Evolutionary conservation across 1,140 invertebrate species (phyloP).

Genomic region (Tachypleus tridentatus): DNA sequence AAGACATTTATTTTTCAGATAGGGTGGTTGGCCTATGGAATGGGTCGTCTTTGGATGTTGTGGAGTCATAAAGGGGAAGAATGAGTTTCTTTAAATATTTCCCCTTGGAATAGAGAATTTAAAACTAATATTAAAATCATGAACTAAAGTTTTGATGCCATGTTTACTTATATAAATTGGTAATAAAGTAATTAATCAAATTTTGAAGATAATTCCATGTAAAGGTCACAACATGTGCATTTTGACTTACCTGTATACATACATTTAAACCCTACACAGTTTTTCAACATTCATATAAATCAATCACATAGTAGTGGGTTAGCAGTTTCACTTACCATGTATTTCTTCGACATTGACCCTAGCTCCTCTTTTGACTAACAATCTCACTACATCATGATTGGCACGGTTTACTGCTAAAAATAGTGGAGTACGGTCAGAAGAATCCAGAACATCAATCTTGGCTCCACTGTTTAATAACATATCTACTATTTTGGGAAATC

Average conservation of each 20-base stretch:
- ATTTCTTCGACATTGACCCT: slow-evolving; percentile 47
- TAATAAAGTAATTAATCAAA: no score
- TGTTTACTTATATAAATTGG: no score
- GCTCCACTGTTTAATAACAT: slow-evolving; percentile 44
- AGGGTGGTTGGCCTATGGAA: no score
- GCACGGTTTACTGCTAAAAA: slow-evolving; percentile 39
- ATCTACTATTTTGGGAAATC: slow-evolving; percentile 41
- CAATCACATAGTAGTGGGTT: background rate
- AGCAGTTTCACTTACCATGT: slow-evolving; percentile 28
- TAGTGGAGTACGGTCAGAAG: slow-evolving; percentile 43
- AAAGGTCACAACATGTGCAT: no score
- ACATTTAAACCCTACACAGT: background rate
- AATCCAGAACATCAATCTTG: slow-evolving; percentile 43
- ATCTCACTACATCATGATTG: slow-evolving; percentile 35
- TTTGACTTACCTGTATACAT: background rate
- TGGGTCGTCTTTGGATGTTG: no score
- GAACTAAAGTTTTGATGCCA: no score
- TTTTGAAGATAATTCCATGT: no score
- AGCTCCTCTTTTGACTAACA: slow-evolving; percentile 40
- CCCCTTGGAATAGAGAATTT: no score
- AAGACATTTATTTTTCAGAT: no score
- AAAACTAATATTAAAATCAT: no score
- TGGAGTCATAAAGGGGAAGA: no score
- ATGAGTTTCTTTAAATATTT: no score
- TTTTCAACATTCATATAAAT: background rate